Conservation (phyloP, 2,113 vertebrate species). For the Chamaea fasciata region DNA sequence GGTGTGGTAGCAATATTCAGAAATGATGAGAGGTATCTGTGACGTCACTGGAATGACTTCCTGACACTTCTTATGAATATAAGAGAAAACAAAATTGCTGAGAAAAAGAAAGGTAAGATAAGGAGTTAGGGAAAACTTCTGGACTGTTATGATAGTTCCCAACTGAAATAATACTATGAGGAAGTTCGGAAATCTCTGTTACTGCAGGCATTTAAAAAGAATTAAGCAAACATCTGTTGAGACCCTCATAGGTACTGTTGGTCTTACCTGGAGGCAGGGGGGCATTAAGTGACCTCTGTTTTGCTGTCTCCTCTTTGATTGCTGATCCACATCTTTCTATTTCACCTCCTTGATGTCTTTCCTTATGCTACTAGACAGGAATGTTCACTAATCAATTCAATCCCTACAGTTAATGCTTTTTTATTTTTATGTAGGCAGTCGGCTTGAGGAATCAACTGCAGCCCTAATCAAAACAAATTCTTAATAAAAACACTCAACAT, state of each 20-base stretch:
- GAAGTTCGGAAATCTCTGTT: background rate
- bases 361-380: background rate
- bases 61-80: background rate
- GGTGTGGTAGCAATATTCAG: background rate
- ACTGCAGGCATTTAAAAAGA: background rate
- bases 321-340: background rate
- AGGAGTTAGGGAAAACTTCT: background rate
- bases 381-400: constrained; percentile 10
- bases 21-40: background rate
- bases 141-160: background rate
- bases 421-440: background rate
- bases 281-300: background rate
- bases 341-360: background rate
- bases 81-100: background rate
- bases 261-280: constrained; percentile 26
- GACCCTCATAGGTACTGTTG: background rate
- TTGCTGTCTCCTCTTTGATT: background rate
- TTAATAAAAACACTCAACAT: background rate
- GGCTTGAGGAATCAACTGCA: background rate
- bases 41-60: background rate
- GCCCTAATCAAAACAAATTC: constrained; percentile 14
- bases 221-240: constrained; percentile 10
- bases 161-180: background rate
- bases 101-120: background rate
- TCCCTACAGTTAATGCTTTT: background rate